phyloP scores from a whole-genome alignment of 1,140 invertebrate genomes.

The Prorops nasuta region DNA sequence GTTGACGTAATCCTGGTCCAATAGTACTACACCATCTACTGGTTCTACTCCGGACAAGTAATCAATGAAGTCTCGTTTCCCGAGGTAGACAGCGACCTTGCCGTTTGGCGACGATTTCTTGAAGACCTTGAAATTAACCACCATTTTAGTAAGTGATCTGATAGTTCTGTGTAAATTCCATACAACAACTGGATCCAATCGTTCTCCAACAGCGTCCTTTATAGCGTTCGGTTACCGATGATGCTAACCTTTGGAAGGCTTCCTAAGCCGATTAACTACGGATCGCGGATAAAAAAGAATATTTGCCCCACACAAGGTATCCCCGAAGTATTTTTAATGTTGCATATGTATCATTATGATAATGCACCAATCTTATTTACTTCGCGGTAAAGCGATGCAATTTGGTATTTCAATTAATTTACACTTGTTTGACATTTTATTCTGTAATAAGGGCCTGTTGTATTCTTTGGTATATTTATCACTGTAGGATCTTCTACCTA shows the following conservation, averaged over 20 bases:
- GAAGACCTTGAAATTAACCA: conserved; percentile 88
- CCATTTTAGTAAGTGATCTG: conserved; percentile 62
- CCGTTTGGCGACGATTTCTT: conserved; percentile 94
- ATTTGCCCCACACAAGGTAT: too few relatives aligned
- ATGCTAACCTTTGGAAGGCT: conserved; percentile 17
- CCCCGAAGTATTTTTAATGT: too few relatives aligned
- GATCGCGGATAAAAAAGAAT: conserved; percentile 10
- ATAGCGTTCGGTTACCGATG: conserved; percentile 14
- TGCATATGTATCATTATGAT: too few relatives aligned
- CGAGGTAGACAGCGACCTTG: conserved; percentile 92
- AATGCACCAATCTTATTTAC: too few relatives aligned
- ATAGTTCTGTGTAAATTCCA: background rate
- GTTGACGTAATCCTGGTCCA: conserved; percentile 89
- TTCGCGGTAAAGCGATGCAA: too few relatives aligned
- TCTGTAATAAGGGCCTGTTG: too few relatives aligned
- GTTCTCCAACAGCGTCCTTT: conserved; percentile 8
- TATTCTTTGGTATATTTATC: too few relatives aligned
- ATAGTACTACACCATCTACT: conserved; percentile 89
- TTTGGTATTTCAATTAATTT: too few relatives aligned
- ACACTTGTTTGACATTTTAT: too few relatives aligned
- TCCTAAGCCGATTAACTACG: conserved; percentile 42
- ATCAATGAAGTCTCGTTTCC: conserved; percentile 95
- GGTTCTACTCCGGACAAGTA: conserved; percentile 89
- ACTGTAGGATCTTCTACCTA: too few relatives aligned
- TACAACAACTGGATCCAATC: conserved; percentile 6